Evolutionary conservation across 2,113 vertebrate species (phyloP).

Genomic region (Eptesicus fuscus): DNA sequence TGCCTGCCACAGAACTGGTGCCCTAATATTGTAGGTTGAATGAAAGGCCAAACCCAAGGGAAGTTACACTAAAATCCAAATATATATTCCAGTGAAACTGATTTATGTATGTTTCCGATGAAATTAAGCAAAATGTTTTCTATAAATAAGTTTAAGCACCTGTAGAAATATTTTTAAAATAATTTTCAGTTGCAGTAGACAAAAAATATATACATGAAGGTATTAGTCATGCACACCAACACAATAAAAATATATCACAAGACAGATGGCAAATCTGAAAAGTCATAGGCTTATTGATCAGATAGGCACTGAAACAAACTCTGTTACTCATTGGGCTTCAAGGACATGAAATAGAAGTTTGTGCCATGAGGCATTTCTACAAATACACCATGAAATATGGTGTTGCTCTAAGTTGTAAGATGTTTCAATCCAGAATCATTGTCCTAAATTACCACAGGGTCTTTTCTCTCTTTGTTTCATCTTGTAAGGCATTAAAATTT

Average conservation of each 20-base stretch:
- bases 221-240: constrained; percentile 30
- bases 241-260: constrained; percentile 46
- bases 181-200: constrained; percentile 19
- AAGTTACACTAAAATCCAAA: constrained; percentile 5
- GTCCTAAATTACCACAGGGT: constrained; percentile 53
- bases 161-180: constrained; percentile 40
- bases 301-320: constrained; percentile 55
- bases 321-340: constrained; percentile 36
- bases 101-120: neutral
- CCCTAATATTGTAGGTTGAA: neutral
- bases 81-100: neutral
- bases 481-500: constrained; percentile 44
- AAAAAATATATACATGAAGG: neutral
- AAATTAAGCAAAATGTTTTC: constrained; percentile 11
- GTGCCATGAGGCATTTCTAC: constrained; percentile 54
- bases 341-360: constrained; percentile 57
- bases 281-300: constrained; percentile 63
- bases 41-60: neutral
- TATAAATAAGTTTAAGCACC: constrained; percentile 42
- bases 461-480: neutral
- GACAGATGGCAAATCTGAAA: constrained; percentile 46
- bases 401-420: constrained; percentile 26
- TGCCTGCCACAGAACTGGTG: neutral
- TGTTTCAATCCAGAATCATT: constrained; percentile 45
- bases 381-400: constrained; percentile 65